These are phyloP conservation scores for Ectemnius continuus DNA, from an alignment of 2,888 invertebrate genomes.

Conservation along the genomic window DNA sequence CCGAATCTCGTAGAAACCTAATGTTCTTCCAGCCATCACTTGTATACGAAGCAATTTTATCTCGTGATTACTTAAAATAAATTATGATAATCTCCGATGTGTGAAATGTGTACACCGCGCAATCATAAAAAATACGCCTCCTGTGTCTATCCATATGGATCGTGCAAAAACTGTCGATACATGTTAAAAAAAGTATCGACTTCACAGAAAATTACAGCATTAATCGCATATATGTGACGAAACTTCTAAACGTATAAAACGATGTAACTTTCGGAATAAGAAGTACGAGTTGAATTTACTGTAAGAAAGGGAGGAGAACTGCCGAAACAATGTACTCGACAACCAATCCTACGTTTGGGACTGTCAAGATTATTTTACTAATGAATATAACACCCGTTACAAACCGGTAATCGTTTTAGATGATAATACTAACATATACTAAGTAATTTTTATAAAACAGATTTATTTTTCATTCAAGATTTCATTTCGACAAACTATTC, in stretches of 20 bases:
- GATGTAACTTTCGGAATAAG: too few relatives aligned
- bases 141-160: too few relatives aligned
- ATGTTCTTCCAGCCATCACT: slow-evolving; percentile 30
- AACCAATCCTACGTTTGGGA: slow-evolving; percentile 21
- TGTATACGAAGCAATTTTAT: slow-evolving; percentile 37
- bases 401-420: background rate
- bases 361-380: too few relatives aligned
- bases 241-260: too few relatives aligned
- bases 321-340: too few relatives aligned
- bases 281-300: too few relatives aligned
- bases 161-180: too few relatives aligned
- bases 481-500: background rate
- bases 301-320: too few relatives aligned
- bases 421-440: background rate
- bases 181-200: too few relatives aligned
- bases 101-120: background rate
- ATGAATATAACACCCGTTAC: too few relatives aligned
- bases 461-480: background rate
- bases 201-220: too few relatives aligned
- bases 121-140: background rate
- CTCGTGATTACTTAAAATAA: slow-evolving; percentile 46
- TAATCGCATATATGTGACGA: too few relatives aligned
- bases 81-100: slow-evolving; percentile 19
- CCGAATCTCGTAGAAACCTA: slow-evolving; percentile 28
- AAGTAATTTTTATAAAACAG: slow-evolving; percentile 1